These are phyloP conservation scores for Oryzias curvinotus DNA, from an alignment of 2,113 vertebrate genomes.

Conservation along the genomic window DNA sequence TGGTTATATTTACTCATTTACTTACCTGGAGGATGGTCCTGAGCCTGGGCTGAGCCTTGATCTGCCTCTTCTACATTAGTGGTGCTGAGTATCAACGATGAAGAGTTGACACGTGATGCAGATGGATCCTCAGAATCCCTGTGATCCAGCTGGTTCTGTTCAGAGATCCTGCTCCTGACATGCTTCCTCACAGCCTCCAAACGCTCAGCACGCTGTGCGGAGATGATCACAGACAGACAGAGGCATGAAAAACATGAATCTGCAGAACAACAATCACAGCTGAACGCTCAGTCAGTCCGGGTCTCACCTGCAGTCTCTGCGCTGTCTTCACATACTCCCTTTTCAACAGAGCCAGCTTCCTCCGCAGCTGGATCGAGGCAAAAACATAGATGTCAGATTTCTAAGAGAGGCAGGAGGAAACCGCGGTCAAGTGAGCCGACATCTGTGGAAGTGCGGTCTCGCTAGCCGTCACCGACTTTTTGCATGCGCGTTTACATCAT, in stretches of 20 bases:
- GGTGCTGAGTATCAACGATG: background rate
- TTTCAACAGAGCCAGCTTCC: slow-evolving; percentile 65
- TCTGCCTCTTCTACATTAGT: background rate
- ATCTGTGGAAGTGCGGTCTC: no score
- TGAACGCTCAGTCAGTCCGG: no score
- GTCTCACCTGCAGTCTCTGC: slow-evolving; percentile 64
- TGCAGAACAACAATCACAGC: background rate
- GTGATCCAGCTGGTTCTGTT: slow-evolving; percentile 39
- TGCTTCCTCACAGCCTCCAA: slow-evolving; percentile 50
- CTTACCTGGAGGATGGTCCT: slow-evolving; percentile 27
- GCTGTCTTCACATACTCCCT: slow-evolving; percentile 69
- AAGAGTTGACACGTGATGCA: background rate
- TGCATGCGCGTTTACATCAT: no score
- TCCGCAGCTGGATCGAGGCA: slow-evolving; percentile 59
- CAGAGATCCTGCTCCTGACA: slow-evolving; percentile 51
- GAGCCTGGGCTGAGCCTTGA: background rate
- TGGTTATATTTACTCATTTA: background rate
- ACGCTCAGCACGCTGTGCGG: slow-evolving; percentile 68
- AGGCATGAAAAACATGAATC: background rate
- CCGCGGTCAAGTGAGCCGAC: no score
- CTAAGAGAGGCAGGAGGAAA: no score
- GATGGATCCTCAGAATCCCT: slow-evolving; percentile 1
- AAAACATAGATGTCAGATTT: background rate
- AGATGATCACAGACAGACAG: background rate
- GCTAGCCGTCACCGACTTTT: no score